Conservation (phyloP, 1,140 invertebrate genomes). For the Eciton burchellii region DNA sequence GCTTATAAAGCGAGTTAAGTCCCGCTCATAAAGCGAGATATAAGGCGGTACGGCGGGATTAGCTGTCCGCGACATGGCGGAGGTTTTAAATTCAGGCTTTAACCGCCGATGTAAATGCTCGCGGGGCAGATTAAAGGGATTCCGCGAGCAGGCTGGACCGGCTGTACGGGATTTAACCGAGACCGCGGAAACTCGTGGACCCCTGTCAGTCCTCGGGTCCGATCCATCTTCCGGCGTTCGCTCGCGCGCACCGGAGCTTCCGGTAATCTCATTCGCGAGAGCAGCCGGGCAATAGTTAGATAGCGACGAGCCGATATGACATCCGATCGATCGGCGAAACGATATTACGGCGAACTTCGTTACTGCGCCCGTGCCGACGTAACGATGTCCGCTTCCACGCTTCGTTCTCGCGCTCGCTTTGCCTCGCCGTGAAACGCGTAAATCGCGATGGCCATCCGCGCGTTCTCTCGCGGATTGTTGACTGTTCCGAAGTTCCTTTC, state of each 20-base stretch:
- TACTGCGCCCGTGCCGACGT: constrained; percentile 59
- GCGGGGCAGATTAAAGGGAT: constrained; percentile 78
- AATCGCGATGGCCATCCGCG: background rate
- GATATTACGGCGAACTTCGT: constrained; percentile 73
- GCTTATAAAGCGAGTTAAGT: too few species aligned
- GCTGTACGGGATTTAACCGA: constrained; percentile 72
- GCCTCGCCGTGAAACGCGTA: background rate
- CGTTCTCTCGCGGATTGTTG: background rate
- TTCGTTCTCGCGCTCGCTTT: constrained; percentile 48
- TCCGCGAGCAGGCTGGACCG: constrained; percentile 63
- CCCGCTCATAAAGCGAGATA: constrained; percentile 16
- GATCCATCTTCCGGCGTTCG: constrained; percentile 27
- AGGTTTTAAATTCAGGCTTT: constrained; percentile 78
- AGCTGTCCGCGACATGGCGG: constrained; percentile 55
- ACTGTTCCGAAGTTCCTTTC: background rate
- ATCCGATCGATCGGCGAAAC: constrained; percentile 72
- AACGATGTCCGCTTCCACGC: constrained; percentile 51
- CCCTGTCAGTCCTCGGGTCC: constrained; percentile 59
- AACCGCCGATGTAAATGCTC: constrained; percentile 81
- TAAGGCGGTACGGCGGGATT: constrained; percentile 25
- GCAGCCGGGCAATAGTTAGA: constrained; percentile 43
- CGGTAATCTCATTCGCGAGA: constrained; percentile 74
- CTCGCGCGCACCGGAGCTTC: constrained; percentile 23
- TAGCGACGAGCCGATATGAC: constrained; percentile 74
- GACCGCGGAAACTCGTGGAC: constrained; percentile 75